These are phyloP conservation scores for Telmatochromis brichardi DNA, from an alignment of 2,113 vertebrate genomes.

Conservation along the genomic window DNA sequence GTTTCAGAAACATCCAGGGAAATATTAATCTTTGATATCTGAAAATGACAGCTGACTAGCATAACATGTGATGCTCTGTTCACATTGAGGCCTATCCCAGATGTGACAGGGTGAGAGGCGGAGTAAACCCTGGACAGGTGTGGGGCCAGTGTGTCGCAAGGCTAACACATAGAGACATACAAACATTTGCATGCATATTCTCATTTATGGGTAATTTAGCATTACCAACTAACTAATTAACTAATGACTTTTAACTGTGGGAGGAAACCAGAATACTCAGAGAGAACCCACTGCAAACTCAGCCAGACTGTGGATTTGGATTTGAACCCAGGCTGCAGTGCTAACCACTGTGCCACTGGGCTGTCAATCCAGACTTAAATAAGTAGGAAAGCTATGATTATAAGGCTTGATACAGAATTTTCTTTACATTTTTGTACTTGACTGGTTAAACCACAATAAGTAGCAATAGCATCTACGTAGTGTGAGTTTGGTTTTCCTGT, in stretches of 20 bases:
- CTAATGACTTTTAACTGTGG: not conserved
- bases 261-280: not conserved
- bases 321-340: not conserved
- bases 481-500: not conserved
- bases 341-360: fast-evolving
- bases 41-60: not conserved
- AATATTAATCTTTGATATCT: not conserved
- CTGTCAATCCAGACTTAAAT: not conserved
- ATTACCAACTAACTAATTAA: not conserved
- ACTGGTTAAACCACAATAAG: not conserved
- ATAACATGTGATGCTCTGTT: not conserved
- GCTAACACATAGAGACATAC: not conserved
- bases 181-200: not conserved
- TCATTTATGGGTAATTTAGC: not conserved
- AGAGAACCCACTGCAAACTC: not conserved
- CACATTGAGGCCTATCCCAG: not conserved
- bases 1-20: not conserved
- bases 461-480: not conserved
- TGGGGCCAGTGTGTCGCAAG: not conserved
- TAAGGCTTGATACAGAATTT: not conserved
- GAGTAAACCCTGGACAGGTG: not conserved
- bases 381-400: not conserved
- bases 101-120: fast-evolving
- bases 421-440: not conserved
- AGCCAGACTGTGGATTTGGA: not conserved